Evolutionary conservation across 2,888 invertebrate genomes (phyloP).

Genomic region (Pardosa pseudoannulata): DNA sequence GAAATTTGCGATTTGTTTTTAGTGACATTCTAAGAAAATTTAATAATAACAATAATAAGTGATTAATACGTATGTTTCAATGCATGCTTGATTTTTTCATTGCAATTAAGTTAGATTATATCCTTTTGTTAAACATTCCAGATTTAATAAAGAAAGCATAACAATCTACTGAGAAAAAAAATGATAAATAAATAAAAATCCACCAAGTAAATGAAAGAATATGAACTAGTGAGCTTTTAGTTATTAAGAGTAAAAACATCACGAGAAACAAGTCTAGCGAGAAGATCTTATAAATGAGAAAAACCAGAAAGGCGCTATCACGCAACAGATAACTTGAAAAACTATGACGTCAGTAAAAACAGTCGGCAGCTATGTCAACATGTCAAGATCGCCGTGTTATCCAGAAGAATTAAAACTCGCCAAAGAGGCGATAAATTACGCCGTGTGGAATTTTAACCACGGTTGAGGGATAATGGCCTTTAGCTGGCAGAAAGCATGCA

Average conservation of each 20-base stretch:
- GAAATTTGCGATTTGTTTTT: no score
- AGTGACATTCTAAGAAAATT: no score
- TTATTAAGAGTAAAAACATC: neutral
- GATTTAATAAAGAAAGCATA: no score
- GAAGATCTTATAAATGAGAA: neutral
- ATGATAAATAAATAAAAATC: no score
- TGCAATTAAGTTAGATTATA: no score
- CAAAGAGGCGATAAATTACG: conserved; percentile 36
- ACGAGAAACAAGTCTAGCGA: neutral
- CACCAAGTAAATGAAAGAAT: no score
- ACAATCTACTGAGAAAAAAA: no score
- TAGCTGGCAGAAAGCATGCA: conserved; percentile 13
- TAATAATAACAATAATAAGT: no score
- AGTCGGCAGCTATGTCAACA: conserved; percentile 56
- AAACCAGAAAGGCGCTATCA: conserved; percentile 19
- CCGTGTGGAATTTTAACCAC: neutral
- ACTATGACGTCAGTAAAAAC: conserved; percentile 32
- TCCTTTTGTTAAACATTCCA: no score
- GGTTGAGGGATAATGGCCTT: conserved; percentile 16
- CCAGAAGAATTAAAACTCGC: conserved; percentile 4
- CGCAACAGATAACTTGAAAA: conserved; percentile 33
- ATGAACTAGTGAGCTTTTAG: no score
- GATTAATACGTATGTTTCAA: no score
- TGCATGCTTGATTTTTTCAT: no score
- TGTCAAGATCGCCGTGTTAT: conserved; percentile 1